Evolutionary conservation across 2,888 invertebrate species (phyloP).

Genomic region (Rhopalosiphum nymphaeae): DNA sequence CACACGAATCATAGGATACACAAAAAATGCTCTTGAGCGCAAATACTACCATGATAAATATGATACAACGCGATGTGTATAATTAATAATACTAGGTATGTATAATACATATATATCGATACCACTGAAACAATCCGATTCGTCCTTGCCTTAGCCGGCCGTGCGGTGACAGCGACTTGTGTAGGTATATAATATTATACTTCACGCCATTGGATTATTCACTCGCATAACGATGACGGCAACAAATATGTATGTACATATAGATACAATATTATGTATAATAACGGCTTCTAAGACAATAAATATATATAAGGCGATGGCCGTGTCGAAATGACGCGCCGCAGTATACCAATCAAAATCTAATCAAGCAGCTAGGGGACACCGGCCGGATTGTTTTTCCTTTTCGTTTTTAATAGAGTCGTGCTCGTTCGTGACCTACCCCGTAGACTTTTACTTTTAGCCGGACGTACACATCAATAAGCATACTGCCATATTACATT

Average conservation of each 20-base stretch:
- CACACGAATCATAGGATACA: not conserved
- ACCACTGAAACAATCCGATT: conserved; percentile 8
- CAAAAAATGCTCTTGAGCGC: not conserved
- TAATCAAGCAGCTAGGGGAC: conserved; percentile 37
- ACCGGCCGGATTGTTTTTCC: not conserved
- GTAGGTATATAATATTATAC: not conserved
- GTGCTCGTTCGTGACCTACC: conserved; percentile 60
- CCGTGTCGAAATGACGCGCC: conserved; percentile 51
- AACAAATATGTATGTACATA: not conserved
- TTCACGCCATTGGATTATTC: conserved; percentile 42
- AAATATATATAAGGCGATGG: conserved; percentile 1
- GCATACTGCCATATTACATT: not conserved
- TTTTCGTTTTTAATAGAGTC: conserved; percentile 44
- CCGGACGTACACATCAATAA: not conserved
- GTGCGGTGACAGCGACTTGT: conserved; percentile 18
- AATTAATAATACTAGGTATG: not conserved
- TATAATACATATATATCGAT: not conserved
- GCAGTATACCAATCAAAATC: conserved; percentile 54
- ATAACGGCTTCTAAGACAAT: conserved; percentile 48
- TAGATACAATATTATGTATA: conserved; percentile 19
- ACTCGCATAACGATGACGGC: not conserved
- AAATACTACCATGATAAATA: not conserved
- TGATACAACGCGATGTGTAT: not conserved
- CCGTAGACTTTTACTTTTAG: conserved; percentile 49
- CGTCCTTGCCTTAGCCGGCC: conserved; percentile 40